Evolutionary conservation across 2,113 vertebrate species (phyloP), one percentile per base, ranked within the genome.

Genomic region (Hepsetus odoe): DNA sequence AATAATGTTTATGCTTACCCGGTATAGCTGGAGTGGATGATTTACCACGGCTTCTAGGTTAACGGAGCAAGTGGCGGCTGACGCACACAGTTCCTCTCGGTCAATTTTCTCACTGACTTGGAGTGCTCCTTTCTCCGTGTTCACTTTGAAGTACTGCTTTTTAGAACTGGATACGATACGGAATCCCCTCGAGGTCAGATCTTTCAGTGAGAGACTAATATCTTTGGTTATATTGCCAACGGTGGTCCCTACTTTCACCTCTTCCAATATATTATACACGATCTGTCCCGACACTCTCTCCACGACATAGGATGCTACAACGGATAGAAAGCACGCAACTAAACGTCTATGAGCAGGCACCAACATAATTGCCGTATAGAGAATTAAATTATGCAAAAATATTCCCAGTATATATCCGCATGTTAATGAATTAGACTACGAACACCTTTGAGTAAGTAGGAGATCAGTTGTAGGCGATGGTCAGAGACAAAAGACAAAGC

Each of bases 151-250:
- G 76, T 87, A 90, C 76, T 88, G 88, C 6, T 16, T 87, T 28
- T 83, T 88, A 5, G 83, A 81, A 67, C 85, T 85, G 1, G 90
- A 85, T 0, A 88, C 80, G n/a, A 92, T 72, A 44, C 85, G 83
- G 32, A 92, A 79, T 51, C 83, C 83, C 30, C 89, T 84, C 49
- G 76, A 85, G 61, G 85, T 87, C 80, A 91, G 26, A 7, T 90
- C 88, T 0, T 87, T 65, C 0, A 86, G 30, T 0, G 83, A 86
- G 0, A 92, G 72, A 14, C 88, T 84, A 30, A 93, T 84, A 74
- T 93, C 91, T 80, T 91, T 90, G 1, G 88, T 87, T 46, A 93
- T 77, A 84, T 93, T 90, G 74, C 90, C 91, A 24, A 92, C 89
- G 8, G 86, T 76, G 2, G 90, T 89, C 58, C 91, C 90, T 83